Base-by-base conservation (phyloP, 1,140 invertebrate genomes). In the Metaphire vulgaris region DNA sequence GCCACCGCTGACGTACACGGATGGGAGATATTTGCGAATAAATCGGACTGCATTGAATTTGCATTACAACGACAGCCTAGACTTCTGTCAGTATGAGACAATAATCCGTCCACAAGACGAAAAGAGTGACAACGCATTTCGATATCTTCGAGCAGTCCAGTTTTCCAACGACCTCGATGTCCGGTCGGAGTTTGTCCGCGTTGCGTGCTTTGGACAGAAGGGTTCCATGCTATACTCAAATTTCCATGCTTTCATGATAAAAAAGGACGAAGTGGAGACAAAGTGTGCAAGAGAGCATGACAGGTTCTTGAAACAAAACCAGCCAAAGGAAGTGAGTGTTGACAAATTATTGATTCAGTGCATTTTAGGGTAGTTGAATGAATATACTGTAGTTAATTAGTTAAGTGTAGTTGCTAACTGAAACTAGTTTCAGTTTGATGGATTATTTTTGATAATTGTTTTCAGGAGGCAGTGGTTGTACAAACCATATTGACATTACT, bases 181-280 rank as follows among this genome's bases (percentile, higher is more conserved):
- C 14, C 32, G 69, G 1, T 65, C 82, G 34, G 83, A 85, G 71
- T 85, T 85, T 74, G 74, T 85, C 2, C 76, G 82, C 69, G 80
- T 84, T 2, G 77, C 79, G 31, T 85, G 84, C 75, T 84, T 79
- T 74, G 80, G 81, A 31, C 64, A 69, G 0, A 76, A 75, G 0
- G 80, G 80, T 2, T 77, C 79, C 1, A 80, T 80, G 64, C 80
- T 87, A 14, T 86, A 87, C 77, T 84, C 82, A 14, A 87, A 87
- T 72, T 85, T 87, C 79, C 86, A 88, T 75, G 82, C 83, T 16
- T 87, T 77, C 79, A 81, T 81, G 80, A 85, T 75, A 85, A 88
- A 77, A 6, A 83, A 83, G 71, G 73, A 79, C n/a, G 33, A 80
- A 30, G 77, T 81, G 87, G 85, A 82, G 88, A 29, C 77, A 70